Evolutionary conservation across 2,797 vertebrate genomes (phyloP).

Genomic region (Cheirogaleus major): DNA sequence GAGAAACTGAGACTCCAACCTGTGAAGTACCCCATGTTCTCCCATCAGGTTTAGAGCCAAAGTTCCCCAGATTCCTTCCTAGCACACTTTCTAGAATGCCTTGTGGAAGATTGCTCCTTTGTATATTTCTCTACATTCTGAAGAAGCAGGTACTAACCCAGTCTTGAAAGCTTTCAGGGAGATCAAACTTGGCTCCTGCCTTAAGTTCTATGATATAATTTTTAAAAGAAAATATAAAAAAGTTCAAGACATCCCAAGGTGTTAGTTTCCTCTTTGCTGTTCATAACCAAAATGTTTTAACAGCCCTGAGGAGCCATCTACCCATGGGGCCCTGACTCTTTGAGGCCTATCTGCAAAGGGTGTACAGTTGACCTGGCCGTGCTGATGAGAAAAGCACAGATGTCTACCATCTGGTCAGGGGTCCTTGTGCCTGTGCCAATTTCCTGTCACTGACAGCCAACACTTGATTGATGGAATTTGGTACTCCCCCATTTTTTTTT

Average conservation of each 20-base stretch:
- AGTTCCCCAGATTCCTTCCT: neutral
- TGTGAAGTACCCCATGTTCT: neutral
- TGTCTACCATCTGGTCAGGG: slow-evolving; percentile 75
- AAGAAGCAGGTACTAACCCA: neutral
- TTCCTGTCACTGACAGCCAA: slow-evolving; percentile 76
- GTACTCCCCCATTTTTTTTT: slow-evolving; percentile 55
- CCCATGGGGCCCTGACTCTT: neutral
- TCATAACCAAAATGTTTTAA: slow-evolving; percentile 63
- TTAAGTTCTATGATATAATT: neutral
- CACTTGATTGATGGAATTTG: slow-evolving; percentile 76
- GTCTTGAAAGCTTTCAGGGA: neutral
- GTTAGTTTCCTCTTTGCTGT: slow-evolving; percentile 37
- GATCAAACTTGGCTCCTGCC: slow-evolving; percentile 3
- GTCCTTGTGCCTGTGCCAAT: slow-evolving; percentile 59
- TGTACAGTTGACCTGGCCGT: slow-evolving; percentile 52
- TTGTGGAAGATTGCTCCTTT: neutral
- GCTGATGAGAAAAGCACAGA: slow-evolving; percentile 63
- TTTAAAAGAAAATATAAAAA: neutral
- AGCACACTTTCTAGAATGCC: neutral
- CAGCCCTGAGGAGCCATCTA: slow-evolving; percentile 16
- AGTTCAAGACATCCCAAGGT: slow-evolving; percentile 1
- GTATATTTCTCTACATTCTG: neutral
- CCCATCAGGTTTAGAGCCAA: neutral
- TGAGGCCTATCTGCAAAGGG: slow-evolving; percentile 14
- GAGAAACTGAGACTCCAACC: neutral